phyloP scores from a whole-genome alignment of 2,888 invertebrate species.

The Ochlodes sylvanus region DNA sequence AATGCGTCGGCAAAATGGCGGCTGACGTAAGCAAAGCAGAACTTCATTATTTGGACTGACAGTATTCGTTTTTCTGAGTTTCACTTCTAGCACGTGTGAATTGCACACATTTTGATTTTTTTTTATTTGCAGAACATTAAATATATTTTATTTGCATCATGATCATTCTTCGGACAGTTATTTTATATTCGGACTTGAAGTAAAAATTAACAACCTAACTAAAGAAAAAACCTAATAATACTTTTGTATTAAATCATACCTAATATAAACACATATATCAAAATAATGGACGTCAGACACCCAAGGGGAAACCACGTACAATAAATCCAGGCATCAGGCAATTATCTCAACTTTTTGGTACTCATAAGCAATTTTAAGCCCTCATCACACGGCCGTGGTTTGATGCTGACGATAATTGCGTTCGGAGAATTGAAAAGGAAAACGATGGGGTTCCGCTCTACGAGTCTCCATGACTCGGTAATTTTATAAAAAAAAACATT shows the following conservation, averaged over 20 bases:
- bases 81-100: no score
- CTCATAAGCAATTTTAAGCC: slow-evolving; percentile 29
- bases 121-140: no score
- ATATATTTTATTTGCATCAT: no score
- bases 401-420: slow-evolving; percentile 68
- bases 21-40: no score
- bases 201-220: no score
- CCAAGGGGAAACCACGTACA: slow-evolving; percentile 12
- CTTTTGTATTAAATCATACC: not conserved
- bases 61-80: no score
- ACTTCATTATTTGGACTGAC: no score
- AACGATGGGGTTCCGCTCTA: slow-evolving; percentile 73
- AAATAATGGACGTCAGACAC: not conserved
- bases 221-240: no score
- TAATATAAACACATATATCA: not conserved
- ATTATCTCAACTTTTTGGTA: slow-evolving; percentile 32
- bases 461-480: slow-evolving; percentile 69
- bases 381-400: slow-evolving; percentile 39
- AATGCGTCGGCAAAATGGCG: no score
- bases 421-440: slow-evolving; percentile 75
- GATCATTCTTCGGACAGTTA: no score
- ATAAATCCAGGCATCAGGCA: slow-evolving; percentile 19
- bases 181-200: no score
- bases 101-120: no score
- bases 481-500: slow-evolving; percentile 57